Percentiles rank a stretch among this genome's conserved stretches.
phyloP scores from a whole-genome alignment of 2,113 vertebrate species.

The Bos javanicus region DNA sequence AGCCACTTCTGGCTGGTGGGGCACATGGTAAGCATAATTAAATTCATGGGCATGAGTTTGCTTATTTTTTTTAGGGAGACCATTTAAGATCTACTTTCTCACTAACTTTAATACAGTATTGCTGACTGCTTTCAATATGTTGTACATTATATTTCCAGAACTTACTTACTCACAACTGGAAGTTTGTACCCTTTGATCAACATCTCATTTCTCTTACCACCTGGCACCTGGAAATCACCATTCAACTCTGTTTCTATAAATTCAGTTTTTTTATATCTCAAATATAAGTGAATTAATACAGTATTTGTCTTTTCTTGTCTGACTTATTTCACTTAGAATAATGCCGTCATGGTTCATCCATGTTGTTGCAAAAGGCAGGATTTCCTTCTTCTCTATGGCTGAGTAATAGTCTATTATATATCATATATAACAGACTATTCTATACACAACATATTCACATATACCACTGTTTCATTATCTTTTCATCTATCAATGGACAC shows the following conservation, averaged over 20 bases:
- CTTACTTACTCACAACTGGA: neutral
- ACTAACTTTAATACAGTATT: neutral
- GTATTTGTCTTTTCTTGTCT: neutral
- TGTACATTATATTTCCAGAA: neutral
- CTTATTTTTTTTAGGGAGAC: neutral
- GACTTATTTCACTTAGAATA: neutral
- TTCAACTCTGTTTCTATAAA: neutral
- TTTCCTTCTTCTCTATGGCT: neutral
- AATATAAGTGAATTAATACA: neutral
- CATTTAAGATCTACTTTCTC: neutral
- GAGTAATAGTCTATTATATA: neutral
- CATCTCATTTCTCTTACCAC: neutral
- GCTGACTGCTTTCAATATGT: neutral
- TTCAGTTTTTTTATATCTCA: neutral
- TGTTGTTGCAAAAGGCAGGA: neutral
- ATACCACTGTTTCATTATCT: neutral
- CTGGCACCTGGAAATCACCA: neutral
- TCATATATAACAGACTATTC: neutral
- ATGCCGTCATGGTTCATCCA: fast-evolving
- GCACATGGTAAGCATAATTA: neutral
- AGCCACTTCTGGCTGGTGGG: neutral
- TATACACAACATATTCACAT: neutral
- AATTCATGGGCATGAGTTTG: neutral
- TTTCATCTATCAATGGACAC: neutral
- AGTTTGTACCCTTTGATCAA: neutral